Conservation (phyloP, 2,113 vertebrate genomes). For the Peucedramus taeniatus region DNA sequence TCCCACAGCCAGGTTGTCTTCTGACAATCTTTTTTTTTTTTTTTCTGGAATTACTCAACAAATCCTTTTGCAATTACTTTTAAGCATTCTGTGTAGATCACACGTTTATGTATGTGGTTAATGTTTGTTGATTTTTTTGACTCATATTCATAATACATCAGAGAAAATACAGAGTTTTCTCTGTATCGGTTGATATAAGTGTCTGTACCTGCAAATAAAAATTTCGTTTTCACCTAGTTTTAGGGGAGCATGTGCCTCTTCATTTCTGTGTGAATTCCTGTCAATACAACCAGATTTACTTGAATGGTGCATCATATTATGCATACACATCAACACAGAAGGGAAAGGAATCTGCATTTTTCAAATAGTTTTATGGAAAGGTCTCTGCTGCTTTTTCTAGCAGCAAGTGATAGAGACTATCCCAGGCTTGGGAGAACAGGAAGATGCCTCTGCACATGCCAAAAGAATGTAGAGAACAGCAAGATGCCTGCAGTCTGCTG, state of each 20-base stretch:
- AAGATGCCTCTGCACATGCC: not conserved
- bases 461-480: accelerated
- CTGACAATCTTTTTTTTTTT: not conserved
- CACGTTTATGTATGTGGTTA: not conserved
- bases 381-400: not conserved
- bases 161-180: not conserved
- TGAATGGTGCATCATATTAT: not conserved
- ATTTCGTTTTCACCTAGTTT: not conserved
- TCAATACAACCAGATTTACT: not conserved
- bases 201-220: not conserved
- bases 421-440: accelerated
- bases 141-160: not conserved
- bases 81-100: not conserved
- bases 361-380: not conserved
- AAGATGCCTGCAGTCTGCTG: not conserved
- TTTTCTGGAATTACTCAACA: not conserved
- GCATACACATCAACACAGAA: not conserved
- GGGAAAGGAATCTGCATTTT: slow-evolving; percentile 16
- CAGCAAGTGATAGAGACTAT: not conserved
- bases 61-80: slow-evolving; percentile 45
- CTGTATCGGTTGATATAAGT: not conserved
- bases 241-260: not conserved
- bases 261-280: not conserved
- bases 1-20: slow-evolving; percentile 30
- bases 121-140: not conserved